Evolutionary conservation across 2,113 vertebrate species (phyloP).

Genomic region (Nerophis ophidion): DNA sequence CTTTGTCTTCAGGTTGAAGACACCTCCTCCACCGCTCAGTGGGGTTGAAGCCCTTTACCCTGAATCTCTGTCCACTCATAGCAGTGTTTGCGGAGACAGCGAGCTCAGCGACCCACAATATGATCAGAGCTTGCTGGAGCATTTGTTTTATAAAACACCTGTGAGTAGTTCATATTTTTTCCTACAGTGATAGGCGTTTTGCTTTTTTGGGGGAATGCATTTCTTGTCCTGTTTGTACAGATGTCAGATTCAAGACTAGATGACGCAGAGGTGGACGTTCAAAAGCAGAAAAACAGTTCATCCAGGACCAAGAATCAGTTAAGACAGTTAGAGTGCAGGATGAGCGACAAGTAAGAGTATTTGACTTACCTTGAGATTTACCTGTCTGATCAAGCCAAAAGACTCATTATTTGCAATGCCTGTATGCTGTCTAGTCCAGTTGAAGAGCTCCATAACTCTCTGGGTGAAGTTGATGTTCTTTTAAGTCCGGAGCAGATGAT

Average conservation of each 20-base stretch:
- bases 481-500: constrained; percentile 72
- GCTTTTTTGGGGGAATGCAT: neutral
- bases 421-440: constrained; percentile 36
- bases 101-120: constrained; percentile 86
- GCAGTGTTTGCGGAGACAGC: constrained; percentile 78
- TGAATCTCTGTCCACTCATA: constrained; percentile 76
- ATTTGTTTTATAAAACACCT: constrained; percentile 83
- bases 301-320: constrained; percentile 15
- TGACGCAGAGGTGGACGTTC: constrained; percentile 61
- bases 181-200: neutral
- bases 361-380: neutral
- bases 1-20: constrained; percentile 46
- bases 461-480: constrained; percentile 4
- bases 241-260: constrained; percentile 69
- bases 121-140: constrained; percentile 90
- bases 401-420: neutral
- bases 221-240: constrained; percentile 55
- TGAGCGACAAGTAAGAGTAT: constrained; percentile 50
- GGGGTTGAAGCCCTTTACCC: constrained; percentile 69
- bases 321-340: constrained; percentile 24
- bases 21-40: constrained; percentile 66
- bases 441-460: constrained; percentile 10
- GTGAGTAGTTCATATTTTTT: constrained; percentile 67
- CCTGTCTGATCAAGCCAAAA: neutral
- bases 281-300: constrained; percentile 28